Percentiles rank a stretch among this genome's conserved stretches.
These are phyloP conservation scores for Grallaria varia DNA, from an alignment of 2,113 vertebrate species.

Conservation along the genomic window DNA sequence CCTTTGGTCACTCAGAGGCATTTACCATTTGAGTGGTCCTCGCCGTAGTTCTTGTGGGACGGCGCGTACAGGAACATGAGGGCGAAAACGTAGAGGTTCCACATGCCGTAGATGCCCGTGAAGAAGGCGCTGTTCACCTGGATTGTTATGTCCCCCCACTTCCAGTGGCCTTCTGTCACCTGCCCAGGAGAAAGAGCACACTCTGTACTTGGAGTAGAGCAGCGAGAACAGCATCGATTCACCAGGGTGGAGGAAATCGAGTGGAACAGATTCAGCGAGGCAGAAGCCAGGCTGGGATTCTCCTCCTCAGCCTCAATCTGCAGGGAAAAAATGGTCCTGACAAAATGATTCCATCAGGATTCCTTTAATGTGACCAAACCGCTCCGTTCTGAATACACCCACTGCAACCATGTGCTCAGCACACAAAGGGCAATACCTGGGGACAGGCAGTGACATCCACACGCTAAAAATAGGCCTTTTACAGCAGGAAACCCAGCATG, in stretches of 20 bases:
- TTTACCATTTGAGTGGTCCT: constrained; percentile 87
- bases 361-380: neutral
- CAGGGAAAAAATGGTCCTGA: neutral
- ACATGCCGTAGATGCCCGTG: constrained; percentile 98
- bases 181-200: constrained; percentile 35
- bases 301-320: neutral
- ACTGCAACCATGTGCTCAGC: neutral
- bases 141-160: constrained; percentile 89
- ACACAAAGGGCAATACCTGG: constrained; percentile 41
- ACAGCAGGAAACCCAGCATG: constrained; percentile 10
- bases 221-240: neutral
- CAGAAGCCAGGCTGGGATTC: neutral
- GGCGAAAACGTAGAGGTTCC: constrained; percentile 98
- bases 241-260: neutral
- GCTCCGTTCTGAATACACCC: accelerated
- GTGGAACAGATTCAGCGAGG: neutral
- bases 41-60: constrained; percentile 94
- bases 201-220: neutral
- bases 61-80: constrained; percentile 98
- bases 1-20: neutral
- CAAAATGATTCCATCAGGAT: neutral
- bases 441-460: constrained; percentile 13
- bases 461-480: constrained; percentile 66
- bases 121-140: constrained; percentile 97
- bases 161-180: constrained; percentile 97